Evolutionary conservation across 2,888 invertebrate genomes (phyloP).

Genomic region (Lasioglossum vierecki): DNA sequence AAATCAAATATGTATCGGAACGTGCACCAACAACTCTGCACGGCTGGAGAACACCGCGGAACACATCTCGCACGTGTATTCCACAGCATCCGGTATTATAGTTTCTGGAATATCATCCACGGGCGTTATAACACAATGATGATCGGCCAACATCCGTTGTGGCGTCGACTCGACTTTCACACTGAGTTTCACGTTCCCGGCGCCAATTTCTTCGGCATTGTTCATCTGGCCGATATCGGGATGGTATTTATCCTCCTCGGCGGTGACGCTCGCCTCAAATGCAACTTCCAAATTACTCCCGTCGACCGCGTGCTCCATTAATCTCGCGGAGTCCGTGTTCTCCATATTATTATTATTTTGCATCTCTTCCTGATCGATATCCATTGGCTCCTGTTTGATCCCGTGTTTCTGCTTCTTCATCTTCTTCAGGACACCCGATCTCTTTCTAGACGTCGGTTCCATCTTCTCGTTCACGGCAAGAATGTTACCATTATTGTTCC

Average conservation of each 20-base stretch:
- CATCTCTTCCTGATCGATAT: slow-evolving; percentile 57
- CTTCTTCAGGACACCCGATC: slow-evolving; percentile 59
- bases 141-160: slow-evolving; percentile 69
- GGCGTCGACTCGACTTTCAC: slow-evolving; percentile 80
- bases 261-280: slow-evolving; percentile 77
- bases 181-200: slow-evolving; percentile 76
- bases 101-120: slow-evolving; percentile 84
- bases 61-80: slow-evolving; percentile 94
- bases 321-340: slow-evolving; percentile 66
- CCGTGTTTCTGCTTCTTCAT: slow-evolving; percentile 66
- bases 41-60: slow-evolving; percentile 90
- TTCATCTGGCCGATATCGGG: slow-evolving; percentile 74
- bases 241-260: slow-evolving; percentile 76
- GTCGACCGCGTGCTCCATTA: slow-evolving; percentile 74
- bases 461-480: slow-evolving; percentile 63
- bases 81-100: slow-evolving; percentile 85
- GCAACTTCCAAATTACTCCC: slow-evolving; percentile 78
- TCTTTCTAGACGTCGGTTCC: slow-evolving; percentile 65
- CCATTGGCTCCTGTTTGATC: slow-evolving; percentile 76
- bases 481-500: slow-evolving; percentile 79
- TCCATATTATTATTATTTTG: slow-evolving; percentile 69
- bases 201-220: slow-evolving; percentile 64
- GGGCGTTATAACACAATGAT: slow-evolving; percentile 78
- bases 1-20: slow-evolving; percentile 92
- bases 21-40: slow-evolving; percentile 90